Percentiles rank a stretch among this genome's conserved stretches.
phyloP scores from a whole-genome alignment of 2,888 invertebrate genomes.

The Zhengitettix transpicula region DNA sequence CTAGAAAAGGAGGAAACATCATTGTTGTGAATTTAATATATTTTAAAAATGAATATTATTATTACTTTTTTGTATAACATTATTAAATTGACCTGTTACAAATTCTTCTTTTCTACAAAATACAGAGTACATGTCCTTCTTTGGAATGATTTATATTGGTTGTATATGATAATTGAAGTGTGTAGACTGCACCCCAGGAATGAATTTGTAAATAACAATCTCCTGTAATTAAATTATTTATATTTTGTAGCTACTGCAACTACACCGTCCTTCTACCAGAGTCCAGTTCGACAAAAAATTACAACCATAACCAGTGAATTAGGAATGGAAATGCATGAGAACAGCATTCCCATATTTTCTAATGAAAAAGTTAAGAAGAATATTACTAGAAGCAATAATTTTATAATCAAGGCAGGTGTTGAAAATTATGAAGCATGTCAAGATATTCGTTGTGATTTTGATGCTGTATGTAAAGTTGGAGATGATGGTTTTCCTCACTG shows the following conservation, averaged over 20 bases:
- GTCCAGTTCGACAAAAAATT: not conserved
- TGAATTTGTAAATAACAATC: no score
- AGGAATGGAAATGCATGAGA: not conserved
- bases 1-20: no score
- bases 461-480: conserved; percentile 68
- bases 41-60: no score
- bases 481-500: conserved; percentile 62
- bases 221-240: not conserved
- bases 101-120: no score
- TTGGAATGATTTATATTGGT: no score
- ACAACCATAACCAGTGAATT: not conserved
- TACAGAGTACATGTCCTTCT: no score
- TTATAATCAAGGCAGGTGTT: not conserved
- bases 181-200: no score
- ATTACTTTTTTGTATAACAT: no score
- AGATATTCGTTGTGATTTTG: conserved; percentile 70
- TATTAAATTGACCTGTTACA: no score
- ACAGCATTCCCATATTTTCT: not conserved
- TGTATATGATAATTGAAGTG: no score
- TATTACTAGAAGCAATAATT: not conserved
- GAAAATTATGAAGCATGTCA: conserved; percentile 39
- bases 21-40: no score
- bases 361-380: not conserved
- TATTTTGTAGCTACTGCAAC: not conserved
- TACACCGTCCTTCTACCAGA: not conserved